phyloP scores from a whole-genome alignment of 2,113 vertebrate species.

The Aleadryas rufinucha region DNA sequence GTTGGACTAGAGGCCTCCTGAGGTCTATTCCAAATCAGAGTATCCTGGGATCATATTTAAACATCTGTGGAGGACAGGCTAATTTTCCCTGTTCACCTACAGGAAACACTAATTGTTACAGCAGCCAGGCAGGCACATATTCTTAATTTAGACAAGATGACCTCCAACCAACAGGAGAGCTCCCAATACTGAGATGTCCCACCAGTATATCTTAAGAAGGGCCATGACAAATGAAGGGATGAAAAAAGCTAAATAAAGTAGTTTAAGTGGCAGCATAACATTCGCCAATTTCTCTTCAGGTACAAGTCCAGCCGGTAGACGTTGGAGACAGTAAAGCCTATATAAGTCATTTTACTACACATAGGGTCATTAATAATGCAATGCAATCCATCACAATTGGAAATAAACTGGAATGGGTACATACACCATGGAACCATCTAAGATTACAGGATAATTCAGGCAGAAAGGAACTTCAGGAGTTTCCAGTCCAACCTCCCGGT shows the following conservation, averaged over 20 bases:
- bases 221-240: not conserved
- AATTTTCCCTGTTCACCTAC: not conserved
- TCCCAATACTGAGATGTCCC: not conserved
- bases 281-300: not conserved
- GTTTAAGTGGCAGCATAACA: not conserved
- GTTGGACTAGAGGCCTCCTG: not conserved
- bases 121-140: not conserved
- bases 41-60: not conserved
- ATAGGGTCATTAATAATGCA: not conserved
- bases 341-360: not conserved
- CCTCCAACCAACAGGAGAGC: not conserved
- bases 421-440: not conserved
- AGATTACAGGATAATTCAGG: not conserved
- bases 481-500: not conserved
- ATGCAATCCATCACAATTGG: not conserved
- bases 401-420: not conserved
- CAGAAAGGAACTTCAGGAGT: not conserved
- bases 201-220: not conserved
- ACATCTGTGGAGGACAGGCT: not conserved
- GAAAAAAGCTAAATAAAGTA: not conserved
- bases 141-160: not conserved
- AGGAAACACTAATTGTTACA: not conserved
- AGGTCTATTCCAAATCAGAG: not conserved
- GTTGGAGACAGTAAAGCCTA: not conserved
- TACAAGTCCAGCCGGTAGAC: not conserved